Percentiles rank a stretch among this genome's conserved stretches.
Conservation (phyloP, 2,113 vertebrate species). For the Hiodon alosoides region DNA sequence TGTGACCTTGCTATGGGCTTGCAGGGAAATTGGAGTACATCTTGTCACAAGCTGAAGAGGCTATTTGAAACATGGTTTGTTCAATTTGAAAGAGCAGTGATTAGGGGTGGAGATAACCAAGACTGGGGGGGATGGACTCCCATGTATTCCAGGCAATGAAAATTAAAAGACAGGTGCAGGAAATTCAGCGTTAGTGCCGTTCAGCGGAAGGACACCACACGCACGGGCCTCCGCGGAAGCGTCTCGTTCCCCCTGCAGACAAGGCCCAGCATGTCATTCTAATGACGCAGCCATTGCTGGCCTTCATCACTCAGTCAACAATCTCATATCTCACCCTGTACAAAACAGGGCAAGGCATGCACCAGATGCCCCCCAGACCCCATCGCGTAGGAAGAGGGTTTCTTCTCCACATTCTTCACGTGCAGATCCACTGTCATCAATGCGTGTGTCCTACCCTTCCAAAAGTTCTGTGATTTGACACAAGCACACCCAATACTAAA, state of each 20-base stretch:
- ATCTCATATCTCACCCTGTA: too few relatives aligned
- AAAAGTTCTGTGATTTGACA: neutral
- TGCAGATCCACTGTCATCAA: slow-evolving; percentile 2
- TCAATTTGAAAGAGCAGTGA: slow-evolving; percentile 84
- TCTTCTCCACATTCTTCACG: neutral
- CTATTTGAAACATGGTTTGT: slow-evolving; percentile 83
- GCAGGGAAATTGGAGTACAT: slow-evolving; percentile 91
- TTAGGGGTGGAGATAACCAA: slow-evolving; percentile 69
- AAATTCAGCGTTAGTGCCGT: slow-evolving; percentile 52
- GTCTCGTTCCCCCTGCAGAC: too few relatives aligned
- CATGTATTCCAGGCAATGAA: slow-evolving; percentile 71
- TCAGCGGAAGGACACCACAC: neutral
- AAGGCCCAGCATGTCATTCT: too few relatives aligned
- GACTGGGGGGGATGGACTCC: slow-evolving; percentile 38
- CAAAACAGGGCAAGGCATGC: neutral
- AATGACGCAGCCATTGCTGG: too few relatives aligned
- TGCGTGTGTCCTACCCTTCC: accelerated
- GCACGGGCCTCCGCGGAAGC: too few relatives aligned
- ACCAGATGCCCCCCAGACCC: slow-evolving; percentile 36
- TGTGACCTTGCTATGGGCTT: slow-evolving; percentile 93
- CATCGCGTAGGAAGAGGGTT: slow-evolving; percentile 19
- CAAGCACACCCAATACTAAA: neutral
- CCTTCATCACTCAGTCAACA: too few relatives aligned
- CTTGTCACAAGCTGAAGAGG: slow-evolving; percentile 83
- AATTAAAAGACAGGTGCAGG: slow-evolving; percentile 83